Evolutionary conservation across 2,797 vertebrate species (phyloP).

Genomic region (Glossophaga mutica): DNA sequence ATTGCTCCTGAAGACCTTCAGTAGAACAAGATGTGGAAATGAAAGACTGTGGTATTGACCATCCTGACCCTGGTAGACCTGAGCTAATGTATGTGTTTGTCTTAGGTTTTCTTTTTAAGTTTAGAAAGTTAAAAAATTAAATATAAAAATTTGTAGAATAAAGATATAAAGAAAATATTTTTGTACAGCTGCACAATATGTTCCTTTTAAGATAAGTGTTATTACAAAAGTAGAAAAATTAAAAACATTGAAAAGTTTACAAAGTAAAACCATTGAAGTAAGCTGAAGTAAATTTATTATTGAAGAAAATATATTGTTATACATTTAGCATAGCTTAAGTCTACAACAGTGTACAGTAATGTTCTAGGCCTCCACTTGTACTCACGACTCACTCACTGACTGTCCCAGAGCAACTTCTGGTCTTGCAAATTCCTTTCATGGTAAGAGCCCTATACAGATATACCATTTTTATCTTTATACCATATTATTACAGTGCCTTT

Average conservation of each 20-base stretch:
- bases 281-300: background rate
- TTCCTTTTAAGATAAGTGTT: background rate
- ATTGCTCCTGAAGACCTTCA: background rate
- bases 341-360: background rate
- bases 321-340: background rate
- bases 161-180: background rate
- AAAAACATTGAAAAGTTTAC: background rate
- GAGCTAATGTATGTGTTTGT: background rate
- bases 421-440: background rate
- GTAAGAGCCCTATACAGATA: background rate
- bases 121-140: background rate
- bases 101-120: background rate
- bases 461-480: background rate
- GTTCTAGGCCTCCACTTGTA: background rate
- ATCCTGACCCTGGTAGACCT: background rate
- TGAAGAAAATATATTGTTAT: background rate
- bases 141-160: background rate
- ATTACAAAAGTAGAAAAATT: background rate
- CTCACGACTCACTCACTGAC: background rate
- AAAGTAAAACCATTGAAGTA: background rate
- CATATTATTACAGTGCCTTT: background rate
- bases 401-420: background rate
- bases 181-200: background rate
- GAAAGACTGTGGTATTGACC: background rate
- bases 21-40: background rate